phyloP scores from a whole-genome alignment of 2,888 invertebrate species.

The Tigriopus californicus region DNA sequence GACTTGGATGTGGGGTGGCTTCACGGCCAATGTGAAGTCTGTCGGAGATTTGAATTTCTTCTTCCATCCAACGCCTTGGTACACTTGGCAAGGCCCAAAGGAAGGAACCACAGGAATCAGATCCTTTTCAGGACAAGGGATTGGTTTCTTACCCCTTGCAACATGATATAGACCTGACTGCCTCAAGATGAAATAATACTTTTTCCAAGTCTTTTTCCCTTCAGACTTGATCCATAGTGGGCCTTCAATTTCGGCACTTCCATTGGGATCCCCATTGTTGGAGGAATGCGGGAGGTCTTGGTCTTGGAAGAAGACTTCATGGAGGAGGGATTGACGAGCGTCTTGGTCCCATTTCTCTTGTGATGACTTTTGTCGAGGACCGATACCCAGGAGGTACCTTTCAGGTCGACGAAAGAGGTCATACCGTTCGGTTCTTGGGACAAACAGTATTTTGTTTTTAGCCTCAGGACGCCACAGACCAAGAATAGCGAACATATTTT shows the following conservation, averaged over 20 bases:
- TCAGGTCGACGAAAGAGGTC: conserved; percentile 71
- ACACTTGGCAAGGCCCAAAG: conserved; percentile 57
- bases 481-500: conserved; percentile 83
- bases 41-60: conserved; percentile 97
- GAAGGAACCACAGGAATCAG: conserved; percentile 65
- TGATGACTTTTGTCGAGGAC: not conserved
- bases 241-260: conserved; percentile 60
- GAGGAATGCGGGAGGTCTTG: conserved; percentile 33
- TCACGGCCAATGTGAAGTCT: conserved; percentile 86
- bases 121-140: conserved; percentile 46
- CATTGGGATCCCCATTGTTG: too few species aligned
- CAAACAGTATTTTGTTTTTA: conserved; percentile 79
- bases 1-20: conserved; percentile 77
- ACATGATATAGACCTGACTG: conserved; percentile 92
- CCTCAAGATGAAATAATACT: conserved; percentile 80
- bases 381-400: conserved; percentile 42
- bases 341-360: conserved; percentile 1
- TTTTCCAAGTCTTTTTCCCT: conserved; percentile 96
- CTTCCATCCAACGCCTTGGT: conserved; percentile 85
- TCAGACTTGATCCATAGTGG: conserved; percentile 86
- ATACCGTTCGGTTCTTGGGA: conserved; percentile 36
- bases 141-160: conserved; percentile 62
- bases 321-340: not conserved
- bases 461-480: conserved; percentile 93
- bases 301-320: conserved; percentile 64